phyloP scores from a whole-genome alignment of 2,113 vertebrate species.

The Thunnus maccoyii region DNA sequence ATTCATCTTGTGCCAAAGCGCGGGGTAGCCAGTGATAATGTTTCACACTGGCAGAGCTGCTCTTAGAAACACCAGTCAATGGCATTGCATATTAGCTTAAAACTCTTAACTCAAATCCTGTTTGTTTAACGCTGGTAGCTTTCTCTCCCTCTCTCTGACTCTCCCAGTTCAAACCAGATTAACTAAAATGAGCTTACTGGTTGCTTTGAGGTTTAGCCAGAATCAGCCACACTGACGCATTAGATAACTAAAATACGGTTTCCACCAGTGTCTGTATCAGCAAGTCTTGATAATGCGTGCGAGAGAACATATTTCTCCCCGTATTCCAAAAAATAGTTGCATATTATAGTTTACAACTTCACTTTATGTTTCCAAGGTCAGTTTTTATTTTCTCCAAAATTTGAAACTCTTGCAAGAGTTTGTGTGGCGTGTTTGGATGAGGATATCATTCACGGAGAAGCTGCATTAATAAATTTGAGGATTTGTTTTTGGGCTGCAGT shows the following conservation, averaged over 20 bases:
- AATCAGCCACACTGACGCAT: constrained; percentile 24
- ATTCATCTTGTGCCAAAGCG: constrained; percentile 40
- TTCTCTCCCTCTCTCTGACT: constrained; percentile 32
- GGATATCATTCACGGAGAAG: background rate
- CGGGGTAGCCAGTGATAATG: constrained; percentile 11
- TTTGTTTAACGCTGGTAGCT: constrained; percentile 63
- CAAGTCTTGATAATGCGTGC: constrained; percentile 1
- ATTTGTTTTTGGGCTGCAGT: background rate
- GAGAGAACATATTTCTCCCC: background rate
- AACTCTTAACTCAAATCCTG: constrained; percentile 64
- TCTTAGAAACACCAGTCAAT: constrained; percentile 30
- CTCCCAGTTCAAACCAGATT: constrained; percentile 59
- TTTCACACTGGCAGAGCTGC: constrained; percentile 19
- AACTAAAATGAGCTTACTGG: constrained; percentile 63
- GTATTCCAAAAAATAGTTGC: background rate
- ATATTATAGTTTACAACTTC: constrained; percentile 7
- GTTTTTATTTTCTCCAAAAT: background rate
- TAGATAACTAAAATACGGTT: constrained; percentile 41
- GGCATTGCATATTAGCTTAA: constrained; percentile 48
- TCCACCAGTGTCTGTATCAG: constrained; percentile 26
- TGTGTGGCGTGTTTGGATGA: background rate
- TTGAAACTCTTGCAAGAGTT: background rate
- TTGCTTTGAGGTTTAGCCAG: constrained; percentile 67
- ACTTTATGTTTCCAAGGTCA: constrained; percentile 19
- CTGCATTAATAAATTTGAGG: background rate